Base-by-base conservation (phyloP, 2,888 invertebrate species). In the Malthinus seriepunctatus region DNA sequence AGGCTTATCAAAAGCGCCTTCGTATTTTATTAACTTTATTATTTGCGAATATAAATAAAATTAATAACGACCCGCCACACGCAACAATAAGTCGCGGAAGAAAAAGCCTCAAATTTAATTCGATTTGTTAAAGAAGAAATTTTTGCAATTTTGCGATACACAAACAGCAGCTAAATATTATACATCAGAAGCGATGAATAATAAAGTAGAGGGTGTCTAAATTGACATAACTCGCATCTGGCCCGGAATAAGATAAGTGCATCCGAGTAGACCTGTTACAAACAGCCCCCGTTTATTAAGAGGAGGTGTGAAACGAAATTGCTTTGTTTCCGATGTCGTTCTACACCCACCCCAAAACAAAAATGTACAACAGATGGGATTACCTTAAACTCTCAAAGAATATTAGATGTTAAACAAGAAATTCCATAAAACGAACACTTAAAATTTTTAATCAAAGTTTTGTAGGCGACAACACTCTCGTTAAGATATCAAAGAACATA, bases 131-230 rank as follows among this genome's bases (percentile, higher is more conserved):
- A 35, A 11, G 12, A 48, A 10, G 14, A 48, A 34, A 23, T 23
- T 31, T 33, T 44, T 49, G 53, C 49, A 53, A 59, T 59, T 51
- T 59, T 38, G 47, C 51, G 37, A 38, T 52, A 53, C 53, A 52
- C 53, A 52, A 54, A 42, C 38, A 54, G 59, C 51, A 54, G 47
- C 54, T 56, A 56, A 60, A 60, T 60, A 53, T 60, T 60, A 50
- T 45, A 57, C 57, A 61, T 57, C 57, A 61, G 56, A 51, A 56
- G 61, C 51, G 52, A 61, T 61, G 61, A 61, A 61, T 61, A 61
- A 61, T 73, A 73, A 73, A 71, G 70, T 71, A 72, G 57, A 63
- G 68, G 68, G 67, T 68, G 69, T 61, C 66, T 69, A 71, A 71
- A 73, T 71, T 71, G 70, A 71, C 70, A 64, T 68, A 71, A 71